These are phyloP conservation scores for Crotophaga sulcirostris DNA, from an alignment of 2,113 vertebrate genomes.

Conservation along the genomic window DNA sequence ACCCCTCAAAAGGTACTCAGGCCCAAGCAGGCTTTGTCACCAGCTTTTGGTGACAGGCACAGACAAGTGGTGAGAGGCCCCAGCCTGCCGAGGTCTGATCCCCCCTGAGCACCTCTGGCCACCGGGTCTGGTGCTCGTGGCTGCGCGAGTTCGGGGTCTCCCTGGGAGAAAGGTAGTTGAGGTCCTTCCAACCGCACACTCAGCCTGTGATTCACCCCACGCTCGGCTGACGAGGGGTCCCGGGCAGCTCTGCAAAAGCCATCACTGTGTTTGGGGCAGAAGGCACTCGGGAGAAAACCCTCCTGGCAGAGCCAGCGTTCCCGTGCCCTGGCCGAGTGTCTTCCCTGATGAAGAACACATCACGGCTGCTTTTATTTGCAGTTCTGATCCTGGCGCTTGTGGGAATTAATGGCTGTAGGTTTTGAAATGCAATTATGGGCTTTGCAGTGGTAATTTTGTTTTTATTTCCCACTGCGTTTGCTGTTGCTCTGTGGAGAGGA, in stretches of 20 bases:
- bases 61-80: neutral
- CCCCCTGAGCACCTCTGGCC: neutral
- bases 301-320: fast-evolving
- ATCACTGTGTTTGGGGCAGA: neutral
- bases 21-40: neutral
- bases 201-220: too few relatives aligned
- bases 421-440: slow-evolving; percentile 66
- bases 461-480: slow-evolving; percentile 63
- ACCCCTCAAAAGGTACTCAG: neutral
- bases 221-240: neutral
- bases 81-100: neutral
- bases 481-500: neutral
- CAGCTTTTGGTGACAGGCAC: neutral
- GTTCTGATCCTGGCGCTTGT: neutral
- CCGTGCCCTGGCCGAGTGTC: neutral
- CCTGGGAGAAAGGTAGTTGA: neutral
- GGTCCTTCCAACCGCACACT: too few relatives aligned
- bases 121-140: fast-evolving
- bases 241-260: neutral
- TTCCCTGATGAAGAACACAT: neutral
- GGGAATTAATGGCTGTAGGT: slow-evolving; percentile 53
- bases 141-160: neutral
- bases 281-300: neutral
- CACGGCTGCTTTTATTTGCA: neutral
- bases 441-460: slow-evolving; percentile 53